These are phyloP conservation scores for Phania funesta DNA, from an alignment of 2,888 invertebrate genomes.

Conservation along the genomic window DNA sequence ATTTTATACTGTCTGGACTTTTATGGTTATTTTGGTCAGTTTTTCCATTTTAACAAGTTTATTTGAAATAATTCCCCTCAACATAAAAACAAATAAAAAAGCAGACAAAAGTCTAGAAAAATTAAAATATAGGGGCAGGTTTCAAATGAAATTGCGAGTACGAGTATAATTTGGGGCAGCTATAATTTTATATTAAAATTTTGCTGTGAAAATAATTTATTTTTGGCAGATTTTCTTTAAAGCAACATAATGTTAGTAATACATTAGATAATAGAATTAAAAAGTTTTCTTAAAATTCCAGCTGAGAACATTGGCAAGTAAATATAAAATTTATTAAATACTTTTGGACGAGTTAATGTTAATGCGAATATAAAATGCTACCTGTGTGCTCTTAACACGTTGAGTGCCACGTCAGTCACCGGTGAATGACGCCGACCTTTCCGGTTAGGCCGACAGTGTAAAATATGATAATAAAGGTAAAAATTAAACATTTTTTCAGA, in stretches of 20 bases:
- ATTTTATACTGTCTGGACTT: constrained; percentile 22
- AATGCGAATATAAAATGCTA: too few relatives aligned
- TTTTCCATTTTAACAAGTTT: constrained; percentile 34
- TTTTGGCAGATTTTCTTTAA: not conserved
- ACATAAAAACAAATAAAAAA: not conserved
- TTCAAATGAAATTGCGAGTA: constrained; percentile 6
- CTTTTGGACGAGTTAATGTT: too few relatives aligned
- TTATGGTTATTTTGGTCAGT: constrained; percentile 37
- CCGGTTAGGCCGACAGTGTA: too few relatives aligned
- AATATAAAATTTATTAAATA: too few relatives aligned
- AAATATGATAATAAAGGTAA: too few relatives aligned
- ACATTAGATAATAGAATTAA: too few relatives aligned
- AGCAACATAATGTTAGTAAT: not conserved
- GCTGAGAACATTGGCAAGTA: too few relatives aligned
- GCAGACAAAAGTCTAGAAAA: constrained; percentile 32
- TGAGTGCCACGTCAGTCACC: too few relatives aligned
- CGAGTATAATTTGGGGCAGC: constrained; percentile 4
- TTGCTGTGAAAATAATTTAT: not conserved
- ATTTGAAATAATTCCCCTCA: constrained; percentile 12
- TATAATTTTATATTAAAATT: not conserved
- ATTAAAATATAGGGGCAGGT: constrained; percentile 18
- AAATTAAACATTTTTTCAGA: too few relatives aligned
- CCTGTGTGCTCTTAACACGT: too few relatives aligned
- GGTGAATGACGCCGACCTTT: too few relatives aligned
- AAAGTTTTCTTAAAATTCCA: not conserved